A percentile compares a stretch with the other conserved stretches of the same genome.
Conservation (phyloP, 2,113 vertebrate species). For the Actenoides lindsayi region DNA sequence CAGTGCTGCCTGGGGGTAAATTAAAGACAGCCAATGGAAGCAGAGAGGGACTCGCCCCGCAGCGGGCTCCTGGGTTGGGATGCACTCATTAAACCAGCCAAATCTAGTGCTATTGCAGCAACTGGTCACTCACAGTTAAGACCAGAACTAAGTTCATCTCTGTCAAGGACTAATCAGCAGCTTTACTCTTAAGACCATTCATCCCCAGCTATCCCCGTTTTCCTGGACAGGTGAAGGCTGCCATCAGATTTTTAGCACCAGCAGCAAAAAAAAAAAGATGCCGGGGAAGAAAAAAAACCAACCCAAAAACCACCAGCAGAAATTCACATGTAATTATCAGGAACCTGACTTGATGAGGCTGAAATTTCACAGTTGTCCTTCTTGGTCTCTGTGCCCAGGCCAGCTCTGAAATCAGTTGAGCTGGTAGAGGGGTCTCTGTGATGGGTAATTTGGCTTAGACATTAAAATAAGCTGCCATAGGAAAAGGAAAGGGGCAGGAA, state of each 20-base stretch:
- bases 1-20: fast-evolving
- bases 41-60: background rate
- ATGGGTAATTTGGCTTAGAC: background rate
- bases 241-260: background rate
- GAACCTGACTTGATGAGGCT: background rate
- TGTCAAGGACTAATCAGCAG: background rate
- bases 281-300: background rate
- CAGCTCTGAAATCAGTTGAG: background rate
- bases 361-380: background rate
- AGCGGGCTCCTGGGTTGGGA: fast-evolving
- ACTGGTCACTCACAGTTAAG: background rate
- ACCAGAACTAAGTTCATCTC: background rate
- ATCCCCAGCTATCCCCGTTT: background rate
- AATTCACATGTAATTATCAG: background rate
- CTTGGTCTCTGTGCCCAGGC: background rate
- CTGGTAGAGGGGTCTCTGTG: background rate
- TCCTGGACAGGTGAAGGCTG: background rate
- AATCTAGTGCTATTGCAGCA: background rate
- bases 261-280: background rate
- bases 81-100: background rate
- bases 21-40: background rate
- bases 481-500: background rate
- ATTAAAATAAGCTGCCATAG: background rate
- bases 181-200: background rate
- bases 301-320: background rate